A percentile compares a stretch with the other conserved stretches of the same genome.
Evolutionary conservation across 2,888 invertebrate genomes (phyloP).

Genomic region (Drosophila cognata): DNA sequence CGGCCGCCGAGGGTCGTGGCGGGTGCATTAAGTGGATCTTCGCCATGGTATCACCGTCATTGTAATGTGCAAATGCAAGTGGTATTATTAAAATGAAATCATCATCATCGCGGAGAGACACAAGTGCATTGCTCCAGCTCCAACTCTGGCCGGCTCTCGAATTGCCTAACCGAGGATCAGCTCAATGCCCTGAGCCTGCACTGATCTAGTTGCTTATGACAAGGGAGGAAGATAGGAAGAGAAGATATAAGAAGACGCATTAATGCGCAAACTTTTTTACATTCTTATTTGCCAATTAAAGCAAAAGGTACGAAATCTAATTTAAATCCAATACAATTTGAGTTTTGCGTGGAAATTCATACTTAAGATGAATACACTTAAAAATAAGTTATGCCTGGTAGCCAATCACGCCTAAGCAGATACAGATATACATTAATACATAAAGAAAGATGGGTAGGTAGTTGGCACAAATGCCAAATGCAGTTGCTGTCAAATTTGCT

Average conservation of each 20-base stretch:
- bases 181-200: slow-evolving; percentile 26
- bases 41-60: slow-evolving; percentile 23
- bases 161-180: slow-evolving; percentile 35
- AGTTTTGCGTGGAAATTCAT: background rate
- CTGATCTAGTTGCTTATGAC: slow-evolving; percentile 65
- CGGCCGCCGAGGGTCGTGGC: slow-evolving; percentile 33
- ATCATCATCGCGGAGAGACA: slow-evolving; percentile 81
- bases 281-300: background rate
- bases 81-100: slow-evolving; percentile 84
- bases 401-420: background rate
- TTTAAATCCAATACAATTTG: background rate
- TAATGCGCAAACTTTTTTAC: slow-evolving; percentile 22
- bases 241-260: slow-evolving; percentile 20
- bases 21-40: slow-evolving; percentile 55
- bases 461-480: background rate
- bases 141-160: slow-evolving; percentile 1
- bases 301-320: background rate
- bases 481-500: background rate
- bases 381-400: background rate
- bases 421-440: background rate
- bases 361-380: background rate
- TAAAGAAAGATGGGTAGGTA: background rate
- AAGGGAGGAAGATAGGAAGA: slow-evolving; percentile 38
- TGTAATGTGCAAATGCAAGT: slow-evolving; percentile 52
- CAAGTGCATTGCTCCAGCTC: slow-evolving; percentile 38